phyloP scores from a whole-genome alignment of 2,797 vertebrate species.

The Tragopan temminckii region DNA sequence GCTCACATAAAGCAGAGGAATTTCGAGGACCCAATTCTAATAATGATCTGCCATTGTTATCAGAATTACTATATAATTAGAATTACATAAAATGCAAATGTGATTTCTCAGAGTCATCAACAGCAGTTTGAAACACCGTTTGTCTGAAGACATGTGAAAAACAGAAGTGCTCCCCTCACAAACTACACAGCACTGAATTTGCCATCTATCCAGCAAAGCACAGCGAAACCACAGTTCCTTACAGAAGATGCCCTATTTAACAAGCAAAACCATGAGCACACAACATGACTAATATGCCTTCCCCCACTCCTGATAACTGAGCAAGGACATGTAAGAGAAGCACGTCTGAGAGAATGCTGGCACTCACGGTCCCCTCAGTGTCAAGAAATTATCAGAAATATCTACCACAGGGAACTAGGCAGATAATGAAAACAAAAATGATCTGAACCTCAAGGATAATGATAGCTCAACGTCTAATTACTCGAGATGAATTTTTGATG shows the following conservation, averaged over 20 bases:
- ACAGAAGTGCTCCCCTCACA: background rate
- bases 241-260: background rate
- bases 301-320: background rate
- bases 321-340: slow-evolving; percentile 27
- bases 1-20: background rate
- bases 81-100: slow-evolving; percentile 1
- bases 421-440: slow-evolving; percentile 63
- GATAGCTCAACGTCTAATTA: slow-evolving; percentile 59
- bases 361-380: background rate
- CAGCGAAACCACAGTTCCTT: background rate
- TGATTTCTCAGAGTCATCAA: background rate
- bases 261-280: background rate
- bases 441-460: slow-evolving; percentile 34
- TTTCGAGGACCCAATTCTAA: background rate
- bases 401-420: background rate
- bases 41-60: background rate
- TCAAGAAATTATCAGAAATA: background rate
- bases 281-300: background rate
- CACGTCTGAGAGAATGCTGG: background rate
- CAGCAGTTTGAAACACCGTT: background rate
- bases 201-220: background rate
- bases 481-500: slow-evolving; percentile 50
- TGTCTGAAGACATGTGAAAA: slow-evolving; percentile 17
- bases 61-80: background rate
- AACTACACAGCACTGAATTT: background rate